Conservation (phyloP, 2,888 invertebrate species). For the Heliconius hortense region DNA sequence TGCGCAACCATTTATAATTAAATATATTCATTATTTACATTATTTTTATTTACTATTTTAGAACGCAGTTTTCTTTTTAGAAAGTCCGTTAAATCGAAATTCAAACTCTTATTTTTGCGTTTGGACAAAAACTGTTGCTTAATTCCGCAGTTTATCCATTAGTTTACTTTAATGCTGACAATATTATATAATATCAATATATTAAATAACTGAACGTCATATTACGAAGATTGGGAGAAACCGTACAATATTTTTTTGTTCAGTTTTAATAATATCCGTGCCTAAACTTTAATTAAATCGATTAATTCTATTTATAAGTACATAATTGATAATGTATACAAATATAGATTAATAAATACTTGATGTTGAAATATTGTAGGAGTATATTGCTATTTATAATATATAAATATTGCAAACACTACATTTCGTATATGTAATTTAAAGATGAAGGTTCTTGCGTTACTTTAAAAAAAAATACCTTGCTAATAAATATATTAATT, state of each 20-base stretch:
- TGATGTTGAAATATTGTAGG: slow-evolving; percentile 1
- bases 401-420: neutral
- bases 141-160: neutral
- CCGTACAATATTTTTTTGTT: neutral
- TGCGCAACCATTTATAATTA: neutral
- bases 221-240: neutral
- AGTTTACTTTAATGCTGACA: neutral
- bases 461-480: neutral
- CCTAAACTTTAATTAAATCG: neutral
- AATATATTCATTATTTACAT: neutral
- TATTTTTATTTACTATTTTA: no score
- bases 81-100: no score
- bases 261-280: neutral
- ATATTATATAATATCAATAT: neutral
- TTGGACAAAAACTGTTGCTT: neutral
- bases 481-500: neutral
- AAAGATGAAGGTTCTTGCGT: neutral
- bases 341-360: slow-evolving; percentile 1
- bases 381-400: neutral
- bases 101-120: neutral
- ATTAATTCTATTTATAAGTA: neutral
- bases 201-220: neutral
- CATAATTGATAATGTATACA: neutral
- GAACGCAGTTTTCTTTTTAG: no score
- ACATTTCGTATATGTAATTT: neutral